A percentile compares a stretch with the other conserved stretches of the same genome.
These are phyloP conservation scores for Anolis sagrei DNA, from an alignment of 2,113 vertebrate species.

Conservation along the genomic window DNA sequence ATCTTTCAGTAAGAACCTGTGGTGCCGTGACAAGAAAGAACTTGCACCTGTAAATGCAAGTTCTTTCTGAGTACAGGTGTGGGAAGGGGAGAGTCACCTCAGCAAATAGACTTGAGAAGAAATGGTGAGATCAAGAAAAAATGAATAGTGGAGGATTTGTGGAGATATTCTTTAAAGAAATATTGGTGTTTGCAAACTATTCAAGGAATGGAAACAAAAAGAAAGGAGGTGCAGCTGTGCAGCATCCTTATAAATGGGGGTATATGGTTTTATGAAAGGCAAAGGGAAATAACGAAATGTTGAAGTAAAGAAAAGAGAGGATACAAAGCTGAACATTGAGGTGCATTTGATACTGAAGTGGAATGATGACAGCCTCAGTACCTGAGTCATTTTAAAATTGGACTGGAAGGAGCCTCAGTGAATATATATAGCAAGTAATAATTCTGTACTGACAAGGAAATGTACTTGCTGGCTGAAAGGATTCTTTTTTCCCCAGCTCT, in stretches of 20 bases:
- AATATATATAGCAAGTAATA: not conserved
- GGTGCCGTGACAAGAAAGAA: not conserved
- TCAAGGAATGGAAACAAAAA: constrained; percentile 5
- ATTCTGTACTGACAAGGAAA: constrained; percentile 26
- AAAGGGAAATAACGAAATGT: constrained; percentile 38
- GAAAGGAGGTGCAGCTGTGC: not conserved
- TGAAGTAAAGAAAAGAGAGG: not conserved
- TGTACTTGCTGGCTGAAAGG: constrained; percentile 30
- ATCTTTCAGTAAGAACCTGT: not conserved
- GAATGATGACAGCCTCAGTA: not conserved
- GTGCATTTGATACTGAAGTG: not conserved
- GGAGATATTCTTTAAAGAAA: constrained; percentile 14
- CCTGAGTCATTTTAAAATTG: constrained; percentile 33
- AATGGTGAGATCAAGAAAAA: constrained; percentile 21
- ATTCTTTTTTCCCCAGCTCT: not conserved
- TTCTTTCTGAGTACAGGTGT: not conserved
- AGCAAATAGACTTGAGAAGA: not conserved
- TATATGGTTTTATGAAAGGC: constrained; percentile 10
- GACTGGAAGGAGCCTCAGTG: not conserved
- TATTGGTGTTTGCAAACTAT: constrained; percentile 12
- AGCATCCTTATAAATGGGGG: not conserved
- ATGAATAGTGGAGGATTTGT: not conserved
- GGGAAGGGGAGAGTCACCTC: not conserved
- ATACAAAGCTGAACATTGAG: constrained; percentile 15
- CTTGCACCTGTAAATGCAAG: constrained; percentile 8